Evolutionary conservation across 2,797 vertebrate genomes (phyloP), one percentile per base, ranked within the genome.

Genomic region (Takifugu ocellatus): DNA sequence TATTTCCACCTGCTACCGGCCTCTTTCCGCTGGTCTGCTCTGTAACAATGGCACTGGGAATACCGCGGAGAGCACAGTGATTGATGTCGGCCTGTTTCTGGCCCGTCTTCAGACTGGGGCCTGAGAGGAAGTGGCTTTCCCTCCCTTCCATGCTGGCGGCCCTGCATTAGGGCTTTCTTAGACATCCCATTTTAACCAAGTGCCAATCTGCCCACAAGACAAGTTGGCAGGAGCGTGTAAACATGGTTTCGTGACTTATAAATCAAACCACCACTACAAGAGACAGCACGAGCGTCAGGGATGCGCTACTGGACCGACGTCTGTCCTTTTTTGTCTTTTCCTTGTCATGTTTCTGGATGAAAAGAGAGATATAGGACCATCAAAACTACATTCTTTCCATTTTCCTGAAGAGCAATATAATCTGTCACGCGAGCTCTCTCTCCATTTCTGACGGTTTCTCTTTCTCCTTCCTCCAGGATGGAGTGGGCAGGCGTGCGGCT

Each of bases 1-100:
- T 85, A 88, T 91, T 90, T 92, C 88, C 90, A 92, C 91, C 90
- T 92, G 91, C 81, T 89, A 78, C 85, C 65, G 85, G 86, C 87
- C 90, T 88, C 85, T 87, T 92, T 92, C 91, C 89, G 87, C 78
- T 85, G 83, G 79, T 82, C 88, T 89, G 89, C 87, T 88, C 84
- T 90, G 81, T 89, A 92, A 92, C 91, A 92, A 91, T 92, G 86
- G 88, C 49, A 70, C 77, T 77, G 84, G 86, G 83, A 89, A 87
- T 82, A 82, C 82, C 66, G 82, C 53, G 69, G 80, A 90, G 87
- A 82, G 79, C 82, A 80, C 61, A 63, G 74, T 89, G 89, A 92
- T 90, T 92, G 83, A 92, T 92, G 89, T 83, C 67, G 67, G 78
- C 82, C 85, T 90, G 84, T 83, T 83, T 89, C 89, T 91, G 91